Evolutionary conservation across 2,113 vertebrate species (phyloP).

Genomic region (Centropus unirufus): DNA sequence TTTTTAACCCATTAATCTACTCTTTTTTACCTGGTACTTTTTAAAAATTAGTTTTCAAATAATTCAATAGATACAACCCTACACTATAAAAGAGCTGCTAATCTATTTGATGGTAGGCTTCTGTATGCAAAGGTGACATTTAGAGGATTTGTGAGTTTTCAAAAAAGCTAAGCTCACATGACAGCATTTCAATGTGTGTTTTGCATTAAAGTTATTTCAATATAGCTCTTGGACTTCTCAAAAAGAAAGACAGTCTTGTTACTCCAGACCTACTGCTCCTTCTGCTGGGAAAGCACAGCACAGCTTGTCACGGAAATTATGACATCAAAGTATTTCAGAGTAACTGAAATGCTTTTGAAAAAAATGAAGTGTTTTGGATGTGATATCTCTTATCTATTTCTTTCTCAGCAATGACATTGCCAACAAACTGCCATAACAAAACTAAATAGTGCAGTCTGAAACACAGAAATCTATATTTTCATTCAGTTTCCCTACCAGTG

Average conservation of each 20-base stretch:
- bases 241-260: conserved; percentile 26
- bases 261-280: conserved; percentile 47
- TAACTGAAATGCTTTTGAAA: conserved; percentile 22
- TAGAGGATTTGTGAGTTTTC: neutral
- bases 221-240: neutral
- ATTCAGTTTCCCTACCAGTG: neutral
- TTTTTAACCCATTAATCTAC: neutral
- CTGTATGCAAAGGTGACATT: neutral
- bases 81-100: neutral
- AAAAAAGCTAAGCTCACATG: neutral
- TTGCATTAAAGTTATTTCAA: conserved; percentile 27
- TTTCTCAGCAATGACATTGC: neutral
- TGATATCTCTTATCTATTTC: neutral
- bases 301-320: conserved; percentile 56
- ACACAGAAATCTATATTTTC: neutral
- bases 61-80: neutral
- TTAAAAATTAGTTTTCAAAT: neutral
- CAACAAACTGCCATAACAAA: neutral
- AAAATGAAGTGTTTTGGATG: neutral
- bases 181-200: neutral
- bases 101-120: neutral
- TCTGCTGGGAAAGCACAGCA: conserved; percentile 35
- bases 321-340: conserved; percentile 47
- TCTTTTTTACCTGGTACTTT: neutral
- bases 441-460: neutral